Conservation (phyloP, 1,140 invertebrate genomes). For the Uloborus diversus region DNA sequence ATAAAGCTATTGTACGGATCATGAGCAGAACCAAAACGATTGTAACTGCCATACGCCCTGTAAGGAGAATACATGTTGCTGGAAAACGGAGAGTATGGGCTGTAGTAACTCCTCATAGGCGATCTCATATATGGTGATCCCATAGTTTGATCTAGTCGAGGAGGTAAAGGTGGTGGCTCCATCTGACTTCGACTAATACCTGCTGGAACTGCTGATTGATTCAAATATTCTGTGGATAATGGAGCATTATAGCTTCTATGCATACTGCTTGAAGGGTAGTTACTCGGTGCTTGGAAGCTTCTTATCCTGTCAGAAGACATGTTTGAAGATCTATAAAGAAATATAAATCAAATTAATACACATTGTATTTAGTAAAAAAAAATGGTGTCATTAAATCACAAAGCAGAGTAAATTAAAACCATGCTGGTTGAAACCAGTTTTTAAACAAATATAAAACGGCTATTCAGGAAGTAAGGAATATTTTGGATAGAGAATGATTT, state of each 20-base stretch:
- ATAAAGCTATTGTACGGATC: conserved; percentile 69
- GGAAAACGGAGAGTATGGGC: conserved; percentile 4
- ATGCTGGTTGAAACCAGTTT: too few relatives aligned
- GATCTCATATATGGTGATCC: background rate
- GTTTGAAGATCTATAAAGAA: background rate
- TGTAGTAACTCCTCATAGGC: background rate
- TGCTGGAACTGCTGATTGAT: background rate
- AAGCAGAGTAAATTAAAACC: too few relatives aligned
- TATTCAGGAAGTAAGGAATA: too few relatives aligned
- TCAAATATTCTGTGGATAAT: background rate
- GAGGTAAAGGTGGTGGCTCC: conserved; percentile 19
- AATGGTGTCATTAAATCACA: background rate
- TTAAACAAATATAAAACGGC: too few relatives aligned
- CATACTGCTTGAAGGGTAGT: background rate
- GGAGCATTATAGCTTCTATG: conserved; percentile 1
- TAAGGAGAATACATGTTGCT: background rate
- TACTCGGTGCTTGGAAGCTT: background rate
- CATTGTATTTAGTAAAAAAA: background rate
- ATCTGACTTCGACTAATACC: background rate
- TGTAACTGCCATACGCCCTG: background rate
- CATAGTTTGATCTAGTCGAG: background rate
- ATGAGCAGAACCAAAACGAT: background rate
- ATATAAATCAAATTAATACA: background rate
- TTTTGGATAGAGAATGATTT: too few relatives aligned
- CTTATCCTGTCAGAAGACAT: background rate